These are phyloP conservation scores for Adelosebastes latens DNA, from an alignment of 2,797 vertebrate genomes.

Conservation along the genomic window DNA sequence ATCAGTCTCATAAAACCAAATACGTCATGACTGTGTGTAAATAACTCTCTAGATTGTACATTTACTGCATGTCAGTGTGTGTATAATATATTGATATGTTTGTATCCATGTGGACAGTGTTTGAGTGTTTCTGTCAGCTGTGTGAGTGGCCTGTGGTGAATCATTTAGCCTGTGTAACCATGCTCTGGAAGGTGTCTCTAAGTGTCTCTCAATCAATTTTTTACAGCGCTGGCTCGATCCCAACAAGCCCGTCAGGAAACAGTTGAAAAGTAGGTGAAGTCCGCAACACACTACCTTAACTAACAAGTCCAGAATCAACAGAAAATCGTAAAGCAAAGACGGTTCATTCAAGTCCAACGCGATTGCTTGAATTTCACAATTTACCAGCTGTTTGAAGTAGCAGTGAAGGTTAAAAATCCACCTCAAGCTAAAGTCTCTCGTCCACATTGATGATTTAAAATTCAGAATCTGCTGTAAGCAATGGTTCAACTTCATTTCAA, in stretches of 20 bases:
- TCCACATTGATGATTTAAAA: constrained; percentile 37
- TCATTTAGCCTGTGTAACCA: constrained; percentile 70
- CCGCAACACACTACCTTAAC: constrained; percentile 35
- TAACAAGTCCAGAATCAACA: neutral
- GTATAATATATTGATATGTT: neutral
- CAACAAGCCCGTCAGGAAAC: constrained; percentile 98
- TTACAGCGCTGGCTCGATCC: constrained; percentile 98
- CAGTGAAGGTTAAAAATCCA: constrained; percentile 23
- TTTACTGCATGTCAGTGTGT: neutral
- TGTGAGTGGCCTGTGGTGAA: constrained; percentile 52
- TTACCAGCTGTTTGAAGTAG: neutral
- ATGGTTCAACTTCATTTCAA: constrained; percentile 70
- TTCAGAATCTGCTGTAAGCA: constrained; percentile 41
- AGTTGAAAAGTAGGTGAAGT: constrained; percentile 95
- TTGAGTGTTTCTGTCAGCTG: constrained; percentile 18
- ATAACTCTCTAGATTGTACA: neutral
- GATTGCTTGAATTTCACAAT: neutral
- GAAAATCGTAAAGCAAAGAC: neutral
- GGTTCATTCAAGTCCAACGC: neutral
- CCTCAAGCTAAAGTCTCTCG: constrained; percentile 37
- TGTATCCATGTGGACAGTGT: constrained; percentile 3
- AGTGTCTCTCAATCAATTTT: constrained; percentile 78
- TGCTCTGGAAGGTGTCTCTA: constrained; percentile 68
- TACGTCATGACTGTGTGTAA: neutral
- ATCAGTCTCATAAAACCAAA: neutral